A percentile compares a stretch with the other conserved stretches of the same genome.
phyloP scores from a whole-genome alignment of 2,797 vertebrate genomes.

The Myotis myotis region DNA sequence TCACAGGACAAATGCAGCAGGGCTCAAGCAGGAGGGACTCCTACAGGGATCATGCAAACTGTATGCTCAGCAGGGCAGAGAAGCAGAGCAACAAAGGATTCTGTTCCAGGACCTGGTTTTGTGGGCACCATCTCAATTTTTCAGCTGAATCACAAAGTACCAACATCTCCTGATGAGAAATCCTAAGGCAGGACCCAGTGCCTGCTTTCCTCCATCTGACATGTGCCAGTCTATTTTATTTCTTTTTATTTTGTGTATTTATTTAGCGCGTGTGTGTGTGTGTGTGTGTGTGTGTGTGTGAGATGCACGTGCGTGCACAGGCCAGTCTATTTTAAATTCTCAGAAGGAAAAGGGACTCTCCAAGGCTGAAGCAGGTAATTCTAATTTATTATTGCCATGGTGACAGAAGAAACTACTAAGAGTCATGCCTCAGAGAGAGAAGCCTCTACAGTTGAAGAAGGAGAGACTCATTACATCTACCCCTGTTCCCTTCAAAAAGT shows the following conservation, averaged over 20 bases:
- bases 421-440: neutral
- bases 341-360: neutral
- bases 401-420: neutral
- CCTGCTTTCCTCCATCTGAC: neutral
- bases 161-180: neutral
- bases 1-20: neutral
- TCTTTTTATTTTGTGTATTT: neutral
- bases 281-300: no score
- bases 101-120: neutral
- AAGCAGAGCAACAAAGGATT: neutral
- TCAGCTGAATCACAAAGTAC: neutral
- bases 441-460: neutral
- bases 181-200: neutral
- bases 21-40: neutral
- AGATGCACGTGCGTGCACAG: accelerated
- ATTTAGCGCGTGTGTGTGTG: no score
- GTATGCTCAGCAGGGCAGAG: neutral
- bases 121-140: neutral
- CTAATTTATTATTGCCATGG: neutral
- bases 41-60: neutral
- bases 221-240: neutral
- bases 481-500: neutral
- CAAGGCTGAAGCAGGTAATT: neutral
- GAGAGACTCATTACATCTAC: neutral
- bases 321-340: neutral